A percentile compares a stretch with the other conserved stretches of the same genome.
phyloP scores from a whole-genome alignment of 1,140 invertebrate genomes.

The Solen grandis region DNA sequence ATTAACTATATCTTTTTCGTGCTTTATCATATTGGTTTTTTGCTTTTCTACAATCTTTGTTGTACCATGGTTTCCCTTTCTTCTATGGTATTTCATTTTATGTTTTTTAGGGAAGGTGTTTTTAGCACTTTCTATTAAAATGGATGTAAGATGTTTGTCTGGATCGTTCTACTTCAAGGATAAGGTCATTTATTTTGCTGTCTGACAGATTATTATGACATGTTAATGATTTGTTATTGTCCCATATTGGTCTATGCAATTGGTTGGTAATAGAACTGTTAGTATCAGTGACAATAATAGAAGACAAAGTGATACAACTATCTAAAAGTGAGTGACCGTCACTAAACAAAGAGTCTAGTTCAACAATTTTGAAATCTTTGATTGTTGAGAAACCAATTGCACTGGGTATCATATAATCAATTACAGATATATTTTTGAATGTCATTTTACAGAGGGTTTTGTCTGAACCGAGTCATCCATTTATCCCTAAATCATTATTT shows the following conservation, averaged over 20 bases:
- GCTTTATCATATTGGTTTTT: conserved; percentile 5
- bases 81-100: no score
- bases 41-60: neutral
- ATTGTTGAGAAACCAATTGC: neutral
- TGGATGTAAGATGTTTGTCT: no score
- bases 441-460: conserved; percentile 17
- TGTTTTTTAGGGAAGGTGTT: no score
- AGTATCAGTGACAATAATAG: no score
- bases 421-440: conserved; percentile 16
- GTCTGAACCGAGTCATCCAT: neutral
- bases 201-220: no score
- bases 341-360: neutral
- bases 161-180: no score
- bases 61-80: conserved; percentile 15
- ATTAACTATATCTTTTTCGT: neutral
- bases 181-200: no score
- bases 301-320: neutral
- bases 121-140: no score
- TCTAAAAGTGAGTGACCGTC: conserved; percentile 1
- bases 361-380: neutral
- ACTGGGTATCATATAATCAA: conserved; percentile 3
- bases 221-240: no score
- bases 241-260: no score
- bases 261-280: no score
- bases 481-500: conserved; percentile 3